Evolutionary conservation across 2,888 invertebrate species (phyloP).

Genomic region (Epinotia bilunana): DNA sequence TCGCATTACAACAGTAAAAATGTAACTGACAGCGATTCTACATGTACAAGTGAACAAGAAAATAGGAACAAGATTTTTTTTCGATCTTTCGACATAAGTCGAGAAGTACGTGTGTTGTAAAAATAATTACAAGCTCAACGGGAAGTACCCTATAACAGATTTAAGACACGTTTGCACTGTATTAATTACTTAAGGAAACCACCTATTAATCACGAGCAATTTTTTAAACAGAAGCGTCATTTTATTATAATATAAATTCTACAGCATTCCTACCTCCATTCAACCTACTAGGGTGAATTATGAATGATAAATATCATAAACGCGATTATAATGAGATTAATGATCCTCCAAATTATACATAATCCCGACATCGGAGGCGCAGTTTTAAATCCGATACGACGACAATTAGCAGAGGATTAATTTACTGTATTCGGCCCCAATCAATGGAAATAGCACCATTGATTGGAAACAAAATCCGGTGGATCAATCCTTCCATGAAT

Average conservation of each 20-base stretch:
- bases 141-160: too few species aligned
- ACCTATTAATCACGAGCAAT: too few species aligned
- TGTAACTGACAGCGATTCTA: too few species aligned
- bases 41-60: too few species aligned
- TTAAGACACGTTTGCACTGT: too few species aligned
- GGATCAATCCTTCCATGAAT: not conserved
- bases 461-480: not conserved
- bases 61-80: too few species aligned
- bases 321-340: slow-evolving; percentile 8
- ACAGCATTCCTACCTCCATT: not conserved
- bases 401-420: slow-evolving; percentile 36
- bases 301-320: not conserved
- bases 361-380: not conserved
- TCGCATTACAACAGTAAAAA: too few species aligned
- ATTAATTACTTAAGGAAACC: too few species aligned
- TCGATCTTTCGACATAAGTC: too few species aligned
- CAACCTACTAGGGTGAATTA: not conserved
- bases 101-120: too few species aligned
- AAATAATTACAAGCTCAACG: too few species aligned
- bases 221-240: not conserved
- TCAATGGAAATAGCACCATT: slow-evolving; percentile 17
- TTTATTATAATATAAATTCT: not conserved
- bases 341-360: slow-evolving; percentile 11
- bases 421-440: slow-evolving; percentile 26
- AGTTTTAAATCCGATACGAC: slow-evolving; percentile 29